Conservation (phyloP, 2,888 invertebrate genomes). For the Atherix ibis region DNA sequence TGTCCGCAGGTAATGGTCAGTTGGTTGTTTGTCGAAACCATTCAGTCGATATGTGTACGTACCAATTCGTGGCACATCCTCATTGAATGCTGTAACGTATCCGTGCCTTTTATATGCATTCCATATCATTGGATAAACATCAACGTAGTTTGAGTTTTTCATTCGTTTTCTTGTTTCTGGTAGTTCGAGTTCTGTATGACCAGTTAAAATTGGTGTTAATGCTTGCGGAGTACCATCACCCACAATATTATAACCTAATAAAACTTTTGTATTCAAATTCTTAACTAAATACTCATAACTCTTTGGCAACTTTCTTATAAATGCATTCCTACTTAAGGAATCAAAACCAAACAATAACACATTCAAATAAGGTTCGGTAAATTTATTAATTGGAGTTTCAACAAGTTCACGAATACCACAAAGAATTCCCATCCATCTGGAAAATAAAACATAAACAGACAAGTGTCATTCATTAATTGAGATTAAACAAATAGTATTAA, state of each 20-base stretch:
- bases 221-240: constrained; percentile 82
- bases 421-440: constrained; percentile 53
- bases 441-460: constrained; percentile 9
- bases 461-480: too few relatives aligned
- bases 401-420: constrained; percentile 41
- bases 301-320: constrained; percentile 60
- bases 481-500: too few relatives aligned
- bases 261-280: constrained; percentile 41
- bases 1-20: constrained; percentile 78
- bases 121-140: constrained; percentile 77
- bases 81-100: constrained; percentile 66
- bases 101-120: constrained; percentile 55
- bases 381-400: constrained; percentile 23
- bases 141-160: constrained; percentile 45
- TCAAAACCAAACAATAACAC: constrained; percentile 79
- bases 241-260: constrained; percentile 70
- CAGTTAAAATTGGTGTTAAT: constrained; percentile 73
- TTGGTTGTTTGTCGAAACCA: constrained; percentile 68
- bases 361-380: constrained; percentile 35
- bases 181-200: constrained; percentile 68
- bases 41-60: constrained; percentile 82
- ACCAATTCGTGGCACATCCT: constrained; percentile 70
- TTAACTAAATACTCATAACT: constrained; percentile 52
- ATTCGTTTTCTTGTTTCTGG: constrained; percentile 67
- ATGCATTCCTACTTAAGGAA: constrained; percentile 70